These are phyloP conservation scores for Falco cherrug DNA, from an alignment of 2,797 vertebrate genomes.

Conservation along the genomic window DNA sequence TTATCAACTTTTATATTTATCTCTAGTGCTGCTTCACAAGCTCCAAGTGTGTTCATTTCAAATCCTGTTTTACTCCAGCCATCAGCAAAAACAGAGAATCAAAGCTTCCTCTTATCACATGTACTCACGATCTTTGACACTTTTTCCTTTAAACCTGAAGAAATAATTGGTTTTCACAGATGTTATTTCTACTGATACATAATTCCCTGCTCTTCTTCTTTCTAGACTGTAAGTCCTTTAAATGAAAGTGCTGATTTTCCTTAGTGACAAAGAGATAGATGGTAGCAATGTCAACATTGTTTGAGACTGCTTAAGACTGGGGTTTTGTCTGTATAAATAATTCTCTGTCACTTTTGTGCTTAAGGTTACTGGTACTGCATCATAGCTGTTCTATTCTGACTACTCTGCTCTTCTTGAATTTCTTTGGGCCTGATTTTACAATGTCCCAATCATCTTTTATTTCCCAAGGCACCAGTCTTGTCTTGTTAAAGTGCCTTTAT, in stretches of 20 bases:
- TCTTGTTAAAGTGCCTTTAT: conserved; percentile 27
- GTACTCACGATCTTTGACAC: neutral
- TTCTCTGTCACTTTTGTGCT: conserved; percentile 62
- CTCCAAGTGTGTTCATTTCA: neutral
- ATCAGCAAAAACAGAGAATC: neutral
- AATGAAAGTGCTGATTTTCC: conserved; percentile 44
- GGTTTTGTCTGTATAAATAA: conserved; percentile 60
- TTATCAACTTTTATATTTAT: neutral
- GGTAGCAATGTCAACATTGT: conserved; percentile 54
- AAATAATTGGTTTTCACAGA: neutral
- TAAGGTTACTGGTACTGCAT: conserved; percentile 58
- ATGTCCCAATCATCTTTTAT: neutral
- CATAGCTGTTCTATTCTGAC: conserved; percentile 5
- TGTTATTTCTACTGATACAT: neutral
- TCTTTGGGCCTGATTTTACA: conserved; percentile 15
- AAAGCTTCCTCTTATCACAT: neutral
- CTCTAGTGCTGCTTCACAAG: neutral
- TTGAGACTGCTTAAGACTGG: conserved; percentile 28
- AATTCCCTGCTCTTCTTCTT: neutral
- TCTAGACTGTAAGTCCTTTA: neutral
- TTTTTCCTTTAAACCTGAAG: neutral
- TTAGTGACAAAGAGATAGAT: conserved; percentile 30
- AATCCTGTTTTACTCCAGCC: neutral
- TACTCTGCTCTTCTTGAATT: neutral
- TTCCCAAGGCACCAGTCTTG: neutral